Conservation (phyloP, 2,113 vertebrate species). For the Misgurnus anguillicaudatus region DNA sequence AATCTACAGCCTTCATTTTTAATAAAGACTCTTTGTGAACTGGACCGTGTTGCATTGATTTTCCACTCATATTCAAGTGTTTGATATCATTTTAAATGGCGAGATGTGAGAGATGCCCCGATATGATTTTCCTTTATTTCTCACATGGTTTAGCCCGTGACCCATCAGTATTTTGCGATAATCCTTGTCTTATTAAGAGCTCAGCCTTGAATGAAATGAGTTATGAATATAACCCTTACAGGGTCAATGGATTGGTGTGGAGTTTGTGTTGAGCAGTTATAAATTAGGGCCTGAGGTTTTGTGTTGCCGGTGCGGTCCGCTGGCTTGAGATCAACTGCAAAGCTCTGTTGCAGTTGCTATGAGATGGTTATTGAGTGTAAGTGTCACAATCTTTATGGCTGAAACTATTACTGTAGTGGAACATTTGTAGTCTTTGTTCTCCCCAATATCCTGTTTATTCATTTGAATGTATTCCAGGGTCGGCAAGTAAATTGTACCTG, state of each 20-base stretch:
- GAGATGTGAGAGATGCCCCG: constrained; percentile 49
- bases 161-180: constrained; percentile 59
- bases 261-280: constrained; percentile 39
- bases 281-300: constrained; percentile 59
- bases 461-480: constrained; percentile 60
- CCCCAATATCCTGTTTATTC: constrained; percentile 64
- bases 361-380: constrained; percentile 23
- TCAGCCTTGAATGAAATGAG: constrained; percentile 53
- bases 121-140: constrained; percentile 51
- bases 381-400: constrained; percentile 53
- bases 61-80: constrained; percentile 59
- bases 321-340: constrained; percentile 60
- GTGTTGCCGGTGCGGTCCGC: constrained; percentile 49
- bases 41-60: constrained; percentile 65
- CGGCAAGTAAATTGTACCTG: constrained; percentile 53
- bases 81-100: constrained; percentile 62
- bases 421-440: constrained; percentile 64
- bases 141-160: constrained; percentile 49
- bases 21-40: constrained; percentile 69
- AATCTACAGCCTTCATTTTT: constrained; percentile 59
- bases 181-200: constrained; percentile 63
- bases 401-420: constrained; percentile 52
- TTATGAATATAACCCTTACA: constrained; percentile 53
- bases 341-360: no score
- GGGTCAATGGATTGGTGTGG: constrained; percentile 54